These are phyloP conservation scores for Ptyas mucosa DNA, from an alignment of 2,113 vertebrate species.

Conservation along the genomic window DNA sequence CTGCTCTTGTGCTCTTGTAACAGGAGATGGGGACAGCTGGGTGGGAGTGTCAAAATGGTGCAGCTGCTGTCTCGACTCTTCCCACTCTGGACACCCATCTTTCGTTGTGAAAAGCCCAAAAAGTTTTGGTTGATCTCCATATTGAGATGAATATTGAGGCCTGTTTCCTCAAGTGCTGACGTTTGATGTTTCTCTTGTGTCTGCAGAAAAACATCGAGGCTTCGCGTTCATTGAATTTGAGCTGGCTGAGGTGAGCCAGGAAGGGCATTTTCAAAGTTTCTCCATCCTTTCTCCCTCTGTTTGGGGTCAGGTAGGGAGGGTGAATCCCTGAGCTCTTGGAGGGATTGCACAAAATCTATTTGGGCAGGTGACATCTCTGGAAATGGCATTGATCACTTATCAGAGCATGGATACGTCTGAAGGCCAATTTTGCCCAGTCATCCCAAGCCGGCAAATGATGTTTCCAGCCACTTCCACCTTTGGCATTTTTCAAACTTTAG, in stretches of 20 bases:
- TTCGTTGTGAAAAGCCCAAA: not conserved
- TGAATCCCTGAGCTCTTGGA: not conserved
- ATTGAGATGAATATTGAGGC: not conserved
- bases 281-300: not conserved
- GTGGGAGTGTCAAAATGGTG: not conserved
- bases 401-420: not conserved
- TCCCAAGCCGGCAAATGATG: not conserved
- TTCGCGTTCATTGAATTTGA: constrained; percentile 97
- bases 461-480: not conserved
- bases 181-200: not conserved
- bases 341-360: not conserved
- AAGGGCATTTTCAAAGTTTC: accelerated
- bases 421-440: not conserved
- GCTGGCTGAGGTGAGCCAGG: constrained; percentile 83
- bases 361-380: not conserved
- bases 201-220: constrained; percentile 92
- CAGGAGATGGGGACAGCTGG: not conserved
- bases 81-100: not conserved
- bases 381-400: not conserved
- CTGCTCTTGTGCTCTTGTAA: not conserved
- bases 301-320: not conserved
- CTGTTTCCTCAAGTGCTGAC: not conserved
- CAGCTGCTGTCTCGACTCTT: not conserved
- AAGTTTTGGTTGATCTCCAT: too few species aligned
- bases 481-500: not conserved